phyloP scores from a whole-genome alignment of 2,113 vertebrate genomes.

The Pseudopodoces humilis region DNA sequence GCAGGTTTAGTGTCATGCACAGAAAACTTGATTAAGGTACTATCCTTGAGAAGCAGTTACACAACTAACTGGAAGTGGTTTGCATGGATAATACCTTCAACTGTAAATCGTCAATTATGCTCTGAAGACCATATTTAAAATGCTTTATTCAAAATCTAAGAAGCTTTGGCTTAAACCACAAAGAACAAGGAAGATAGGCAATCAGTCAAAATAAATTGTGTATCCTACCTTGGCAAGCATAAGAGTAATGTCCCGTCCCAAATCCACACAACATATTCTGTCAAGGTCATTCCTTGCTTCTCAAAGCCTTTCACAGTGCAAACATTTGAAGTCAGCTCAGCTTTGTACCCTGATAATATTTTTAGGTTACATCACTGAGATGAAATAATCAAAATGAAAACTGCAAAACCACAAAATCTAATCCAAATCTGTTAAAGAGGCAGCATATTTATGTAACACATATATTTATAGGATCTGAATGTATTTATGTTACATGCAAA shows the following conservation, averaged over 20 bases:
- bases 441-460: background rate
- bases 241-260: background rate
- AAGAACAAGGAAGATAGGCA: background rate
- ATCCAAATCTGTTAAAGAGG: background rate
- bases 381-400: background rate
- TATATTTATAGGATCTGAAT: background rate
- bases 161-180: background rate
- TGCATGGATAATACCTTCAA: background rate
- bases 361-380: background rate
- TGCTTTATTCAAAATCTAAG: background rate
- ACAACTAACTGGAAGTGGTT: background rate
- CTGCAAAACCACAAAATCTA: background rate
- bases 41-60: background rate
- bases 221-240: background rate
- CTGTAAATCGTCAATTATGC: background rate
- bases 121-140: background rate
- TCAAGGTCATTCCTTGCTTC: background rate
- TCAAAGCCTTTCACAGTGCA: background rate
- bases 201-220: conserved; percentile 8
- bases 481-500: background rate
- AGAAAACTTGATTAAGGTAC: background rate
- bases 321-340: background rate
- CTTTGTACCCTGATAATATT: background rate
- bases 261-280: background rate
- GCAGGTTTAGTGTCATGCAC: background rate